Evolutionary conservation across 2,888 invertebrate species (phyloP), one percentile per base, ranked within the genome.

Genomic region (Agrilus cyanescens): DNA sequence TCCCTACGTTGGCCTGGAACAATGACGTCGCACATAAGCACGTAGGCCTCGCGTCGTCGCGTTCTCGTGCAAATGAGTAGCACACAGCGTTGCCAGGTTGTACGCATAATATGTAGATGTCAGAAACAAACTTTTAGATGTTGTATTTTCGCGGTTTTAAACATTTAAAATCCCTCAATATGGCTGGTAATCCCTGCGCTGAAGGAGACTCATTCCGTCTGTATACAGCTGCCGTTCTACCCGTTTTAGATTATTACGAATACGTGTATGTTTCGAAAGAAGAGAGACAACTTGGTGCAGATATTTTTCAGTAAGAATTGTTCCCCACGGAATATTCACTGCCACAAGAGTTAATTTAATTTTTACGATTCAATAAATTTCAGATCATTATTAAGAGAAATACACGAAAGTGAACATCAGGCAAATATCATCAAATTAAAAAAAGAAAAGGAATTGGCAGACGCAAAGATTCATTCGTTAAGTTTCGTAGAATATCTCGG

Each of bases 161-260:
- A 37, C 72, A 72, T 12, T 65, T 89, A 2, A 74, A 75, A 14
- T 80, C 84, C 1, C 69, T 88, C 1, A 86, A 85, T 55, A 74
- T 86, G 58, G 77, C 77, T 50, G 86, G 83, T 2, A 94, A 94
- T 67, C 88, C 88, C 4, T 82, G 88, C 54, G 74, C 80, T 35
- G 68, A 75, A 41, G 70, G 75, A 43, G 66, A 71, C 1, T 73
- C 78, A 58, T 80, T 85, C 43, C 73, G 79, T 41, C 66, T 74
- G 12, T 82, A 82, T 54, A 67, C 85, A 1, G 75, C 77, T 34
- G 82, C 84, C 0, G 79, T 84, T 49, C 68, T 93, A 4, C 79
- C 81, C 0, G 75, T 75, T 55, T 68, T 88, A 7, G 74, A 78
- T 0, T 86, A 84, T 59, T 73, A 85, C 40, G 82, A 85, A 57